Base-by-base conservation (phyloP, 2,113 vertebrate genomes). In the Salminus brasiliensis region DNA sequence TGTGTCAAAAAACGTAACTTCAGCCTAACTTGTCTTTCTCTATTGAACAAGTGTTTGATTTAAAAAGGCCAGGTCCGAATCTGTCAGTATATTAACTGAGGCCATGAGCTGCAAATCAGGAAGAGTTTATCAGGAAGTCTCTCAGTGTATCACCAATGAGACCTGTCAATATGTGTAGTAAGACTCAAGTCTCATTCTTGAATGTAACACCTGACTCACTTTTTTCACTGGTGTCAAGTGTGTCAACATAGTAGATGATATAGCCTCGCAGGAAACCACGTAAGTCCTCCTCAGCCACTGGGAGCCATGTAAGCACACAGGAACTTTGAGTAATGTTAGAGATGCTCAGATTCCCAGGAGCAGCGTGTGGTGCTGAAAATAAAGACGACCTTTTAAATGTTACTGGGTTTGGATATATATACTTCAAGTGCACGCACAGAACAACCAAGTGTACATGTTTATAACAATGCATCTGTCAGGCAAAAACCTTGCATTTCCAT, bases 181-280 rank as follows among this genome's bases (percentile, higher is more conserved):
- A 23, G 45, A 25, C 27, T 39, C 1, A 74, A n/a, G n/a, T n/a
- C n/a, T 15, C 49, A 72, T 23, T 15, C 16, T 1, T 9, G 25
- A 53, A 53, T 32, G 34, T 5, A 18, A n/a, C 43, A 59, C 9
- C 30, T 4, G 21, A 74, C 88, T 87, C 72, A 92, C 92, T 81
- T 83, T 30, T 85, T 59, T 88, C 81, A n/a, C 12, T 52, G 12
- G 27, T 41, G 41, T 76, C 77, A 23, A 23, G 25, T 16, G 32
- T 30, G 49, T 93, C 89, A 0, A 1, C 80, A 75, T 84, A 93
- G 87, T 82, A 63, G 73, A 97, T 85, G 9, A 74, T 81, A 79
- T 96, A 96, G 34, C 94, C 94, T 67, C 78, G 87, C 5, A 96
- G 91, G 80, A 96, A 94, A 0, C 95, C 96, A 82, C 88, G 57